Conservation (phyloP, 2,888 invertebrate genomes). For the Cheilosia scutellata region DNA sequence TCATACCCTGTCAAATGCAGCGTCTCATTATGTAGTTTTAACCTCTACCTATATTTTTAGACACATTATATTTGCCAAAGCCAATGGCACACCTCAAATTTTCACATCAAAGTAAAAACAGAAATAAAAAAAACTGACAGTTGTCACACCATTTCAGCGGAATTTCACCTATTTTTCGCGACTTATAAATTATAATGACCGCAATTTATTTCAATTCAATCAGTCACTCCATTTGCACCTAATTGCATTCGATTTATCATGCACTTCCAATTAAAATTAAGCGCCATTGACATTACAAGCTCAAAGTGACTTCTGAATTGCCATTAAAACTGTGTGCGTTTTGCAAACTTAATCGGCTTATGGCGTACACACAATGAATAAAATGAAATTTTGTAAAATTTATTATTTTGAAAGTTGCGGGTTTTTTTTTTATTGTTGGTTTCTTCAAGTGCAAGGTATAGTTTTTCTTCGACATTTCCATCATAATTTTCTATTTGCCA, state of each 20-base stretch:
- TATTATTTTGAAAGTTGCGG: constrained; percentile 34
- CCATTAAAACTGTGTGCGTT: not conserved
- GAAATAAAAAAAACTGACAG: not conserved
- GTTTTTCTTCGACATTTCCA: constrained; percentile 12
- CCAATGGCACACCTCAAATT: no score
- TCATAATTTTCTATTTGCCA: constrained; percentile 56
- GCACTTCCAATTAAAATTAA: constrained; percentile 41
- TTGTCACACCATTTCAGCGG: not conserved
- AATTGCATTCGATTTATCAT: constrained; percentile 36
- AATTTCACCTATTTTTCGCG: not conserved
- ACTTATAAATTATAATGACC: no score
- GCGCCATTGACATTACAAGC: constrained; percentile 26
- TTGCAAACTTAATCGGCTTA: constrained; percentile 48
- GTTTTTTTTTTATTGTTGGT: not conserved
- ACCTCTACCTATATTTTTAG: no score
- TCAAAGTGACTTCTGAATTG: constrained; percentile 35
- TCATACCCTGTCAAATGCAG: no score
- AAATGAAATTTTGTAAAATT: constrained; percentile 1
- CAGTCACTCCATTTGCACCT: not conserved
- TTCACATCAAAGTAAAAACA: no score
- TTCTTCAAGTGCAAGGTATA: constrained; percentile 46
- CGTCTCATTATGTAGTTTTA: no score
- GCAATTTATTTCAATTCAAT: not conserved
- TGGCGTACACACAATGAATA: constrained; percentile 43
- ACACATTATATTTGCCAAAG: no score